A percentile compares a stretch with the other conserved stretches of the same genome.
These are phyloP conservation scores for Sitobion miscanthi DNA, from an alignment of 1,140 invertebrate species.

Conservation along the genomic window DNA sequence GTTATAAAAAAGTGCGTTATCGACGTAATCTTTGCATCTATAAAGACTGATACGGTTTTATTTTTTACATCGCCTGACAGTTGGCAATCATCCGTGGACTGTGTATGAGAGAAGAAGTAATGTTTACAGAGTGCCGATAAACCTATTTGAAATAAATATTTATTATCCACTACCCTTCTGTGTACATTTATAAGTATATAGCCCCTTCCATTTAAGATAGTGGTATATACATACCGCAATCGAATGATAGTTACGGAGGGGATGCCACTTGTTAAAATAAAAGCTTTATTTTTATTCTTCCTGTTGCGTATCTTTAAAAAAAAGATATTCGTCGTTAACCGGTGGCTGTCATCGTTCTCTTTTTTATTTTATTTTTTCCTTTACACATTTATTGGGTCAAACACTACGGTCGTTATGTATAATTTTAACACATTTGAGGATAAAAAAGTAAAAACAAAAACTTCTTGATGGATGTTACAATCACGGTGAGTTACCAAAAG, in stretches of 20 bases:
- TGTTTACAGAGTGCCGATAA: constrained; percentile 38
- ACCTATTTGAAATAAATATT: constrained; percentile 37
- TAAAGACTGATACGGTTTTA: background rate
- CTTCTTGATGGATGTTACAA: constrained; percentile 5
- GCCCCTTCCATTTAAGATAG: background rate
- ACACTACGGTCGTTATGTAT: background rate
- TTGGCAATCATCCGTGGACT: background rate
- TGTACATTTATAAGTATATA: background rate
- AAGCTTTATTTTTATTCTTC: background rate
- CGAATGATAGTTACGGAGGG: background rate
- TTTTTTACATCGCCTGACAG: background rate
- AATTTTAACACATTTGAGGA: background rate
- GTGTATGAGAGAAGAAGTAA: background rate
- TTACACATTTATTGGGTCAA: background rate
- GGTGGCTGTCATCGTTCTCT: background rate
- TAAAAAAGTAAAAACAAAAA: background rate
- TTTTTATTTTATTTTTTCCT: background rate
- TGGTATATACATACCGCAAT: background rate
- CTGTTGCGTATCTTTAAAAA: background rate
- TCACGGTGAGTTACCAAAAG: background rate
- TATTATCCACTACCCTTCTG: background rate
- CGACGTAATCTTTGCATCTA: background rate
- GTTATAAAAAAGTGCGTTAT: background rate
- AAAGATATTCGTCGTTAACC: background rate
- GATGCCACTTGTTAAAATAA: background rate